Evolutionary conservation across 2,888 invertebrate genomes (phyloP).

Genomic region (Melolontha melolontha): DNA sequence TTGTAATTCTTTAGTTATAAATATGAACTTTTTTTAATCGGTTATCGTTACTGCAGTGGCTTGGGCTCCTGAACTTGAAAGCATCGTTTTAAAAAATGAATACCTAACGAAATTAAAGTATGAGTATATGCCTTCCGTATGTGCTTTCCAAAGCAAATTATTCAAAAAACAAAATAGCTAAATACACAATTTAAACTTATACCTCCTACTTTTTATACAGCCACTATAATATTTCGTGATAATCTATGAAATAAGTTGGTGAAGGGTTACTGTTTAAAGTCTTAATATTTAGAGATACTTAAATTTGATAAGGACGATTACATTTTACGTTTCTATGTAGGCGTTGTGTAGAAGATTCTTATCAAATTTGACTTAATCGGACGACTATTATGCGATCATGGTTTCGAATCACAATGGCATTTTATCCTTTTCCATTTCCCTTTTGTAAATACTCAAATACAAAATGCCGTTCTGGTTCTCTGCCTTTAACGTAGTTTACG

Average conservation of each 20-base stretch:
- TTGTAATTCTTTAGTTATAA: no score
- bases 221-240: slow-evolving; percentile 39
- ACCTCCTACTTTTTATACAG: slow-evolving; percentile 18
- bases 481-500: slow-evolving; percentile 42
- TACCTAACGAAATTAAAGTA: no score
- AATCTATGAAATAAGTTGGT: slow-evolving; percentile 43
- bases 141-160: no score
- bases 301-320: slow-evolving; percentile 40
- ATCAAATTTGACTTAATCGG: slow-evolving; percentile 42
- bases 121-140: no score
- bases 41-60: no score
- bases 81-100: not conserved
- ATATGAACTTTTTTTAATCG: no score
- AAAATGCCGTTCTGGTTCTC: slow-evolving; percentile 61
- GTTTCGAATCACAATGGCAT: slow-evolving; percentile 64
- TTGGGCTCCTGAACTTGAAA: no score
- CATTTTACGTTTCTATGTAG: not conserved
- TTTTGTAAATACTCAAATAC: slow-evolving; percentile 51
- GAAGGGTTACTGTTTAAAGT: slow-evolving; percentile 37
- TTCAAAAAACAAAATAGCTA: no score
- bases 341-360: slow-evolving; percentile 27
- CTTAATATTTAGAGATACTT: slow-evolving; percentile 31
- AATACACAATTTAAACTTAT: slow-evolving; percentile 1
- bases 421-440: slow-evolving; percentile 44
- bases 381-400: slow-evolving; percentile 44